Evolutionary conservation across 2,113 vertebrate genomes (phyloP).

Genomic region (Ceyx melanurus): DNA sequence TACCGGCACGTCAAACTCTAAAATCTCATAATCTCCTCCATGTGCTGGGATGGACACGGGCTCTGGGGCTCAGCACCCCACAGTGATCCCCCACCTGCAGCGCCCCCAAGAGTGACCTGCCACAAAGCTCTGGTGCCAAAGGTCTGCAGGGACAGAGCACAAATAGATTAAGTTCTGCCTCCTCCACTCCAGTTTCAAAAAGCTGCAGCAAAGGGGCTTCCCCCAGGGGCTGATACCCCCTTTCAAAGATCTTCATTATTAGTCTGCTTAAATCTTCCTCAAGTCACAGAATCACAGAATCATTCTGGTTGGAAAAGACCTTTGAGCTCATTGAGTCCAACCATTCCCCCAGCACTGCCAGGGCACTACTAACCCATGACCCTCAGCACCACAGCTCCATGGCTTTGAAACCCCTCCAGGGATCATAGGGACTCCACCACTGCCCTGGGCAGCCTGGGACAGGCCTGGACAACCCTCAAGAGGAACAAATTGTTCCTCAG

Average conservation of each 20-base stretch:
- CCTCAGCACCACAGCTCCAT: background rate
- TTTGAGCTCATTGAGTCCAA: background rate
- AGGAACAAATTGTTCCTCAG: no score
- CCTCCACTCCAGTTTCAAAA: background rate
- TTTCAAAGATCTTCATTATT: background rate
- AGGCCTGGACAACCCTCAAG: no score
- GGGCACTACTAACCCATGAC: background rate
- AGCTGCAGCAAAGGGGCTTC: background rate
- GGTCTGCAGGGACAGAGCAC: rapidly evolving
- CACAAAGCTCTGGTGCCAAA: rapidly evolving
- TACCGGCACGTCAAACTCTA: background rate
- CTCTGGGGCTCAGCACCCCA: background rate
- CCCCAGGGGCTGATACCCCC: background rate
- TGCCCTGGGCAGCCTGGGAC: no score
- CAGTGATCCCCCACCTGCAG: background rate
- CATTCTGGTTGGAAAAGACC: background rate
- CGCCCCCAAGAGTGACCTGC: background rate
- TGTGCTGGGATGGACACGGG: background rate
- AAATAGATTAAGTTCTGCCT: background rate
- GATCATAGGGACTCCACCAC: no score
- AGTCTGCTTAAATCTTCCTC: background rate
- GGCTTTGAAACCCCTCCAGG: no score
- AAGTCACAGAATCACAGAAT: background rate
- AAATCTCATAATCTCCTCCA: background rate
- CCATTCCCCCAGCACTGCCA: background rate